phyloP scores from a whole-genome alignment of 2,888 invertebrate genomes.

The Meteorus cinctellus region DNA sequence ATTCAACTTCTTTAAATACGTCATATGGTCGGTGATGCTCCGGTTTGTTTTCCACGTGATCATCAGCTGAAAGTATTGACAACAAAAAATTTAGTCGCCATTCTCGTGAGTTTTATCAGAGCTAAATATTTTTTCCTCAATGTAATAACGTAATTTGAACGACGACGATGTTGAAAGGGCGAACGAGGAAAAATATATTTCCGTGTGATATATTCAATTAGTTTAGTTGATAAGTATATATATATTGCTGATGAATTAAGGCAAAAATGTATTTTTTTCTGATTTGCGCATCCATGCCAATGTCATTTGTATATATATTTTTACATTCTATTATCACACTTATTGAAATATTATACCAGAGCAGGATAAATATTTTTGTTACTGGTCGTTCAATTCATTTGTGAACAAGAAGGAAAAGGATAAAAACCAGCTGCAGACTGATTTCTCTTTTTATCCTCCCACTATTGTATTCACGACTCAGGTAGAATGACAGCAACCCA shows the following conservation, averaged over 20 bases:
- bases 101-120: not conserved
- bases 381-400: not conserved
- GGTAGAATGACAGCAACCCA: not conserved
- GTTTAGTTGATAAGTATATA: not conserved
- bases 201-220: not conserved
- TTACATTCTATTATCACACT: not conserved
- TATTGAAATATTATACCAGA: not conserved
- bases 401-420: constrained; percentile 25
- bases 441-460: constrained; percentile 44
- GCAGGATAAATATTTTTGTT: constrained; percentile 6
- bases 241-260: not conserved
- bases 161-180: not conserved
- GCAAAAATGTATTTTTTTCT: not conserved
- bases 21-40: not conserved
- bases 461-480: not conserved
- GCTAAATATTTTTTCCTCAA: constrained; percentile 9
- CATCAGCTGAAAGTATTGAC: not conserved
- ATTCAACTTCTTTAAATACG: constrained; percentile 21
- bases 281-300: not conserved
- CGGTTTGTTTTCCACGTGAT: constrained; percentile 1
- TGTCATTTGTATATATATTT: not conserved
- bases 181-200: not conserved
- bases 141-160: not conserved
- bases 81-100: constrained; percentile 7
- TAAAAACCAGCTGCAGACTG: not conserved